Evolutionary conservation across 2,797 vertebrate species (phyloP).

Genomic region (Rhinella marina): DNA sequence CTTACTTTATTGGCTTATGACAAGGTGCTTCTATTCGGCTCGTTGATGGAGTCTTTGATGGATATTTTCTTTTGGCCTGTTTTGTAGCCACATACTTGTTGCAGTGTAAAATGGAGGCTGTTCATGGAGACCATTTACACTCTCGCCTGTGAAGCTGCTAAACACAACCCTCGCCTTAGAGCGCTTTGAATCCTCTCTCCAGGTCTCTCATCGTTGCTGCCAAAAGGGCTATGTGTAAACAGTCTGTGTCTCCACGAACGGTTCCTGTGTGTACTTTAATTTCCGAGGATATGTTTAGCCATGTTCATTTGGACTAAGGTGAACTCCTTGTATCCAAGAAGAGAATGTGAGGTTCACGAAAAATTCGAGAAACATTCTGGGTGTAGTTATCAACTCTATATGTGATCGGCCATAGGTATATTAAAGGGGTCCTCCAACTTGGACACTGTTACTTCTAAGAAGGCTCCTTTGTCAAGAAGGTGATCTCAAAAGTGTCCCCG

Average conservation of each 20-base stretch:
- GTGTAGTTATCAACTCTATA: too few relatives aligned
- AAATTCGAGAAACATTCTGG: too few relatives aligned
- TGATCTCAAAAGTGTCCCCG: too few relatives aligned
- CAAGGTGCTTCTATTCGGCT: neutral
- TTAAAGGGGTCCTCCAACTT: too few relatives aligned
- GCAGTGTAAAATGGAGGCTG: neutral
- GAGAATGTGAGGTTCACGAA: neutral
- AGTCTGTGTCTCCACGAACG: neutral
- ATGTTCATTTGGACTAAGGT: neutral
- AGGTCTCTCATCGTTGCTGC: constrained; percentile 11
- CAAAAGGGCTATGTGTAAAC: constrained; percentile 23
- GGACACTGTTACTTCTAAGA: too few relatives aligned
- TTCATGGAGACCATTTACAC: neutral
- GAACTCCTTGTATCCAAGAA: neutral
- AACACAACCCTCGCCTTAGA: neutral
- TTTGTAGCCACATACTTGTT: neutral
- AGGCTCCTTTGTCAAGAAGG: too few relatives aligned
- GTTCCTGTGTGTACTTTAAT: neutral
- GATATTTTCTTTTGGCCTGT: constrained; percentile 8
- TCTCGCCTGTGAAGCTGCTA: neutral
- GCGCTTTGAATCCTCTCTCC: constrained; percentile 8
- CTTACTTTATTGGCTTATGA: neutral
- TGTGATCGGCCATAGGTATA: too few relatives aligned
- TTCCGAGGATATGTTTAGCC: neutral
- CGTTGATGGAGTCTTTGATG: neutral